Percentiles rank a stretch among this genome's conserved stretches.
phyloP scores from a whole-genome alignment of 2,888 invertebrate genomes.

The Lingula anatina region DNA sequence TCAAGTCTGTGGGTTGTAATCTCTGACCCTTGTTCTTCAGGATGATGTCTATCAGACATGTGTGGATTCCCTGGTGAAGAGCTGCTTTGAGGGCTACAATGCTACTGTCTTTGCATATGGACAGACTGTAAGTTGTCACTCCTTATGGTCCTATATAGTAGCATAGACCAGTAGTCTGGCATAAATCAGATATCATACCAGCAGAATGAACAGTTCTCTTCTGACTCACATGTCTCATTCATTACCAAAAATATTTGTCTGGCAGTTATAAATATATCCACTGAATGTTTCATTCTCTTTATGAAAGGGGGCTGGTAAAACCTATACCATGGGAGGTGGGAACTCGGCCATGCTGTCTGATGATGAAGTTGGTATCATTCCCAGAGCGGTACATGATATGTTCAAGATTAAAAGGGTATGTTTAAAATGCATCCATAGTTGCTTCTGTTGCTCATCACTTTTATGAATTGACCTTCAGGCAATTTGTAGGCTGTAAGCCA shows the following conservation, averaged over 20 bases:
- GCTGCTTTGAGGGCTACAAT: conserved; percentile 71
- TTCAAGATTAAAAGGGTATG: conserved; percentile 51
- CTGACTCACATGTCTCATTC: too few species aligned
- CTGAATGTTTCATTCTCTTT: too few species aligned
- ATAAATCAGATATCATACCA: too few species aligned
- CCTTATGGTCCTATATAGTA: neutral
- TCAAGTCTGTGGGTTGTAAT: too few species aligned
- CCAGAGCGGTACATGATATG: conserved; percentile 77
- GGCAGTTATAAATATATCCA: too few species aligned
- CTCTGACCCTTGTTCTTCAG: too few species aligned
- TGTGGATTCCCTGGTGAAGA: conserved; percentile 44
- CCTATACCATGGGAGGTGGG: conserved; percentile 78
- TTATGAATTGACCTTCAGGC: too few species aligned
- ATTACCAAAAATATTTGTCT: too few species aligned
- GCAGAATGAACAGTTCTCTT: too few species aligned
- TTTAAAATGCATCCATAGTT: neutral
- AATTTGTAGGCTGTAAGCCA: too few species aligned
- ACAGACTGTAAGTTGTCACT: conserved; percentile 62
- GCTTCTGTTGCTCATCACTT: neutral
- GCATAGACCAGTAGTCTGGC: too few species aligned
- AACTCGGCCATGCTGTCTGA: conserved; percentile 41
- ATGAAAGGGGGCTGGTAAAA: conserved; percentile 81
- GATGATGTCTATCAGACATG: conserved; percentile 44
- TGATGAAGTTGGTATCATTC: conserved; percentile 72
- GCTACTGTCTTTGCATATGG: conserved; percentile 93